A percentile compares a stretch with the other conserved stretches of the same genome.
Conservation (phyloP, 92 coral and sea anemone species). For the Bergia puertoricense region DNA sequence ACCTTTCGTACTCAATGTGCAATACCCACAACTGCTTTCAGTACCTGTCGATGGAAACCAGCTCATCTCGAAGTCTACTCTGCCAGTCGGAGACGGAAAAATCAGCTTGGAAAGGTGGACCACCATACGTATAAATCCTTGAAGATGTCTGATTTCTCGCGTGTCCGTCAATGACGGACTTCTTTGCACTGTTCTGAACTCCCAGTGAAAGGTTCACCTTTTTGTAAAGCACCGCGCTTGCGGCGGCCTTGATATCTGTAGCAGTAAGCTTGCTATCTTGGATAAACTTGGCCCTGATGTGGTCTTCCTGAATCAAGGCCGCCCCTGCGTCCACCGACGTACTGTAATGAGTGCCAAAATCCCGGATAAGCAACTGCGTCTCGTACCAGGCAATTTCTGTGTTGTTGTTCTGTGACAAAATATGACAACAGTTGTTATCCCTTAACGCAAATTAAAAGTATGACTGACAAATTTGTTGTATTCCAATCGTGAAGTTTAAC, state of each 20-base stretch:
- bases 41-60: constrained; percentile 72
- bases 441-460: neutral
- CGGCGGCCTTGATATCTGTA: constrained; percentile 74
- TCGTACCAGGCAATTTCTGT: constrained; percentile 81
- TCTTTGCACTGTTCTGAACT: constrained; percentile 42
- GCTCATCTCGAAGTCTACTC: constrained; percentile 61
- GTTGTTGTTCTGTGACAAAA: constrained; percentile 57
- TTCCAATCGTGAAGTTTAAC: no score
- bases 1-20: neutral
- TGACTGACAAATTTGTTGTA: no score
- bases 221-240: constrained; percentile 69
- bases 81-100: constrained; percentile 81
- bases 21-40: neutral
- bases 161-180: constrained; percentile 57
- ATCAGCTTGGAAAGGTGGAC: constrained; percentile 77
- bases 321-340: constrained; percentile 90
- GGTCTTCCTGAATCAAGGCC: constrained; percentile 70
- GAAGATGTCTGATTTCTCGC: constrained; percentile 72
- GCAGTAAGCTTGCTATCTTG: constrained; percentile 54
- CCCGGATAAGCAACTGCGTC: constrained; percentile 75
- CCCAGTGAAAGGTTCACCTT: constrained; percentile 52
- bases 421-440: neutral
- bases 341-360: constrained; percentile 83
- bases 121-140: constrained; percentile 71
- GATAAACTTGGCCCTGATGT: constrained; percentile 52